Evolutionary conservation across 1,140 invertebrate species (phyloP).

Genomic region (Cherax quadricarinatus): DNA sequence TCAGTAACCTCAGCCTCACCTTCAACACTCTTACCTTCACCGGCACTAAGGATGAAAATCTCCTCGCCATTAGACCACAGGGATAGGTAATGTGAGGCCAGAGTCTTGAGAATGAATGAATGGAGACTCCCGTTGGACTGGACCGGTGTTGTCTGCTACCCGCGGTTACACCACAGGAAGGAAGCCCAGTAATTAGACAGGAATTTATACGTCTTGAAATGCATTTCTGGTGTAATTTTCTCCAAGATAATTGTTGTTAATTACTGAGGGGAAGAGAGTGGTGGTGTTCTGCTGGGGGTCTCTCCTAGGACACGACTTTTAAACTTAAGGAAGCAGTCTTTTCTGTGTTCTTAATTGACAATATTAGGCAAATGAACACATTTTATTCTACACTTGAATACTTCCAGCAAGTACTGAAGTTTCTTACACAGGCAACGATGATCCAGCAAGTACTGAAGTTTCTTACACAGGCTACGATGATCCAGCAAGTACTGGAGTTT

Average conservation of each 20-base stretch:
- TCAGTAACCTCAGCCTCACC: neutral
- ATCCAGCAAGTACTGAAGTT: too few species aligned
- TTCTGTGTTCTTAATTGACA: too few species aligned
- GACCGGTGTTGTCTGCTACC: neutral
- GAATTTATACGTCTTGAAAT: neutral
- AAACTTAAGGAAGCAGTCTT: neutral
- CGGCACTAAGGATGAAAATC: neutral
- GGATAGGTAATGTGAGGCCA: neutral
- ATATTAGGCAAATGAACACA: too few species aligned
- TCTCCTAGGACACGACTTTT: neutral
- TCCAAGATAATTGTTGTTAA: neutral
- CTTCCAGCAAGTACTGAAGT: too few species aligned
- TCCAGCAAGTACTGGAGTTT: too few species aligned
- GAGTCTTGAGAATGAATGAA: conserved; percentile 12
- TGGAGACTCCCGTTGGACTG: neutral
- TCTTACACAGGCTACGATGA: too few species aligned
- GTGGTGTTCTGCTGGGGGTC: neutral
- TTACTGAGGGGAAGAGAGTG: neutral
- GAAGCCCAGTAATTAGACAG: neutral
- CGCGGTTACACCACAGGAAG: neutral
- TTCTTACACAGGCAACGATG: too few species aligned
- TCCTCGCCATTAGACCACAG: neutral
- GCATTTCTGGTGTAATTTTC: neutral
- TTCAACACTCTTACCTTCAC: neutral
- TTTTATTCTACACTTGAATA: too few species aligned